Base-by-base conservation (phyloP, 2,797 vertebrate species). In the Typhlichthys eigenmanni region DNA sequence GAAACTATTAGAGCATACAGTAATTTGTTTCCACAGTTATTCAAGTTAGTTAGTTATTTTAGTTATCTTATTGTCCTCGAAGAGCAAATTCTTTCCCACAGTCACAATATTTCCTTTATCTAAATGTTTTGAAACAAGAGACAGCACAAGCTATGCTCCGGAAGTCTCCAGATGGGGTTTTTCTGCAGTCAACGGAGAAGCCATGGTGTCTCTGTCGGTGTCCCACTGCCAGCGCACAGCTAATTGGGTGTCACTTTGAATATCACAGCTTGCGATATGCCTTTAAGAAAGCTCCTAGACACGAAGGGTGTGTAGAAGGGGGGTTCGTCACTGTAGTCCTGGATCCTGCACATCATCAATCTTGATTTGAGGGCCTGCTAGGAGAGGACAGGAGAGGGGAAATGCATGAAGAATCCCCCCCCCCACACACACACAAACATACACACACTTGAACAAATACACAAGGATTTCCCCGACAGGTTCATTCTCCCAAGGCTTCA, bases 201-300 rank as follows among this genome's bases (percentile, higher is more conserved):
- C 47, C 62, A 49, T 51, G 58, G 73, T 62, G 5, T 17, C 83
- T 84, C 79, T 82, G 81, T 82, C 79, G 70, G 70, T 12, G 61
- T 85, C 73, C 52, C 64, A 14, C 54, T 76, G 77, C 76, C 74
- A 14, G 59, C 66, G 74, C 82, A 79, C 81, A 72, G 69, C 74
- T 88, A 87, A 89, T 83, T 83, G 82, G 78, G 73, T 87, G 86
- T 83, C 86, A 80, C 81, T 88, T 87, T 75, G 74, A 83, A 87
- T 85, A 85, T 75, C 67, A 49, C 78, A 74, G 71, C 63, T 54
- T 60, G 65, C 75, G 63, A 57, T 79, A 73, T 69, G 67, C 76
- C 75, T 52, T 62, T 64, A 75, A 64, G 71, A 76, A 86, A 79
- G 78, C 63, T 72, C 64, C 45, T 13, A 68, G 76, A 78, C 71